Conservation (phyloP, 2,113 vertebrate genomes). For the Aspidoscelis tigris region DNA sequence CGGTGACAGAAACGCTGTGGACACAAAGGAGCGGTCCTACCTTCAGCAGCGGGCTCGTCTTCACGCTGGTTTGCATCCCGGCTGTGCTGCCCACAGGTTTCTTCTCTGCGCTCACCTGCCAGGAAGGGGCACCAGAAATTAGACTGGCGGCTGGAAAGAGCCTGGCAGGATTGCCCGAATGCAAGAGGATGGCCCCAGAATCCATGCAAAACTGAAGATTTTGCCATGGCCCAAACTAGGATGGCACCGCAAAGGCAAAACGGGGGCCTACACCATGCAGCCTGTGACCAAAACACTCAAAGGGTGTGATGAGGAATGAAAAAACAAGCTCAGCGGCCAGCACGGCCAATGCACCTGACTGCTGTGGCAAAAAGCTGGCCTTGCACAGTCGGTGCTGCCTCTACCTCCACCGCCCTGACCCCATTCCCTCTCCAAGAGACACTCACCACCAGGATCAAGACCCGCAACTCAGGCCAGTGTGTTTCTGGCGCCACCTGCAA, state of each 20-base stretch:
- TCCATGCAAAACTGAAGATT: not conserved
- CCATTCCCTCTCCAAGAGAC: too few species aligned
- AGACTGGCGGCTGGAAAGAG: too few species aligned
- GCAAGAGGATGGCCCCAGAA: not conserved
- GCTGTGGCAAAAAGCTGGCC: too few species aligned
- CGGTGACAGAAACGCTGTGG: too few species aligned
- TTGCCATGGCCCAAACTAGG: not conserved
- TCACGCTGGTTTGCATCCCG: constrained; percentile 93
- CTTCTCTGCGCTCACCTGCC: constrained; percentile 86
- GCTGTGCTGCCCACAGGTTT: constrained; percentile 87
- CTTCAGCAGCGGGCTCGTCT: constrained; percentile 89
- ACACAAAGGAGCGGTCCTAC: constrained; percentile 58
- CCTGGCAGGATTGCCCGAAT: not conserved
- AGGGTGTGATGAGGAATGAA: too few species aligned
- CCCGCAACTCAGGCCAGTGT: constrained; percentile 91
- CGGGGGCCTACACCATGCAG: too few species aligned
- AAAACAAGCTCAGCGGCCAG: too few species aligned
- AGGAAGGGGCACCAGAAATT: fast-evolving
- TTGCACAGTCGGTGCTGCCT: too few species aligned
- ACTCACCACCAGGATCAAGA: constrained; percentile 92
- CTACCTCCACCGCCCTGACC: fast-evolving
- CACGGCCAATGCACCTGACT: too few species aligned
- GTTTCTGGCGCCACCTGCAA: constrained; percentile 87
- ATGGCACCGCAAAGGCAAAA: not conserved
- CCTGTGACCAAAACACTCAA: too few species aligned